A percentile compares a stretch with the other conserved stretches of the same genome.
These are phyloP conservation scores for Acanthornis magna DNA, from an alignment of 2,797 vertebrate species.

Conservation along the genomic window DNA sequence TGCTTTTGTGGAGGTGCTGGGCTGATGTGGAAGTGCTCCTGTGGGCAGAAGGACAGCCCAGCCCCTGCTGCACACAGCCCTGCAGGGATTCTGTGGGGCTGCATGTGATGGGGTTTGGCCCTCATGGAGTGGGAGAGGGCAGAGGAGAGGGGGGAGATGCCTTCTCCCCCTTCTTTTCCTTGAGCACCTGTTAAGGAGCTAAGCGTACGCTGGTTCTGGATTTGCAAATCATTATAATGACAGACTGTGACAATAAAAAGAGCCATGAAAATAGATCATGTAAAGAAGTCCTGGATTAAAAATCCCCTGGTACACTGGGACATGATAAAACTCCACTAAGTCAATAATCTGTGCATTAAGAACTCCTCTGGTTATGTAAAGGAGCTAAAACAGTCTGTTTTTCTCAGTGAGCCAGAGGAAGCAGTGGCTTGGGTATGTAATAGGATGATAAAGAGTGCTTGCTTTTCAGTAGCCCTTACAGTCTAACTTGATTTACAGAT, in stretches of 20 bases:
- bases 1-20: neutral
- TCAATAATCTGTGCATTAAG: conserved; percentile 67
- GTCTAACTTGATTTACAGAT: conserved; percentile 64
- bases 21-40: neutral
- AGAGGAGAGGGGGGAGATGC: neutral
- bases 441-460: conserved; percentile 41
- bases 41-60: neutral
- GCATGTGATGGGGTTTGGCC: rapidly evolving
- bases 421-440: neutral
- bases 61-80: neutral
- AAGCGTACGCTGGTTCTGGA: neutral
- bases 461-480: conserved; percentile 27
- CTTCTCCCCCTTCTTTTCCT: neutral
- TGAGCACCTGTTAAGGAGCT: conserved; percentile 1
- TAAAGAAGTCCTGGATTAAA: conserved; percentile 56
- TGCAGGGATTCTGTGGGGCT: neutral
- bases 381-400: conserved; percentile 16
- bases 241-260: conserved; percentile 45
- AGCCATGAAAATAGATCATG: conserved; percentile 59
- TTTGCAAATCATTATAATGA: conserved; percentile 49
- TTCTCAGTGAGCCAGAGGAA: conserved; percentile 18
- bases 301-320: conserved; percentile 48
- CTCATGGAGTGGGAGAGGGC: neutral
- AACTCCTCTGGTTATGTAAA: conserved; percentile 55
- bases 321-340: conserved; percentile 57